phyloP scores from a whole-genome alignment of 2,888 invertebrate genomes.

The Campoplex capitator region DNA sequence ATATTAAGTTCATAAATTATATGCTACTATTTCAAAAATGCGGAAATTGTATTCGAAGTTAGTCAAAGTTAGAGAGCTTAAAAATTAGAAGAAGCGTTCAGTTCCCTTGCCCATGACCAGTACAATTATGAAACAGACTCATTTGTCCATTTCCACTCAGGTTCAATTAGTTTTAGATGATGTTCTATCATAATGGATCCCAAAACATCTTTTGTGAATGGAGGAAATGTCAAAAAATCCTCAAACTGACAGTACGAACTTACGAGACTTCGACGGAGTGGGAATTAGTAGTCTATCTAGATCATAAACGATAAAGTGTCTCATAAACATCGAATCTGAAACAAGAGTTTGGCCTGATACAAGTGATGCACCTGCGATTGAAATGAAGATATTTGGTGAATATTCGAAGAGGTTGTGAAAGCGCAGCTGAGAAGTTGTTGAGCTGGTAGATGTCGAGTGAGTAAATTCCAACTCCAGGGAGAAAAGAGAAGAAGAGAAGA shows the following conservation, averaged over 20 bases:
- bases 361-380: not conserved
- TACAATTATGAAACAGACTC: not conserved
- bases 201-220: too few species aligned
- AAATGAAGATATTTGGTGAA: not conserved
- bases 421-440: conserved; percentile 2
- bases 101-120: not conserved
- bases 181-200: not conserved
- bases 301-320: not conserved
- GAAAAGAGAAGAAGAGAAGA: conserved; percentile 17
- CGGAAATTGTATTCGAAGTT: not conserved
- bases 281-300: too few species aligned
- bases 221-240: too few species aligned
- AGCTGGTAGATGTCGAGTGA: conserved; percentile 13
- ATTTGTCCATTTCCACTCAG: not conserved
- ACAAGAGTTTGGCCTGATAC: not conserved
- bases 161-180: not conserved
- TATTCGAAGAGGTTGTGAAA: not conserved
- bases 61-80: too few species aligned
- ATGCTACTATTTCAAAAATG: not conserved
- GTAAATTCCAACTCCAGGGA: conserved; percentile 31
- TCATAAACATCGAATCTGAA: not conserved
- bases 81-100: too few species aligned
- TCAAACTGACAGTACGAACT: not conserved
- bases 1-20: not conserved
- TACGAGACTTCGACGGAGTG: not conserved